Conservation (phyloP, 2,113 vertebrate species). For the Parus major region DNA sequence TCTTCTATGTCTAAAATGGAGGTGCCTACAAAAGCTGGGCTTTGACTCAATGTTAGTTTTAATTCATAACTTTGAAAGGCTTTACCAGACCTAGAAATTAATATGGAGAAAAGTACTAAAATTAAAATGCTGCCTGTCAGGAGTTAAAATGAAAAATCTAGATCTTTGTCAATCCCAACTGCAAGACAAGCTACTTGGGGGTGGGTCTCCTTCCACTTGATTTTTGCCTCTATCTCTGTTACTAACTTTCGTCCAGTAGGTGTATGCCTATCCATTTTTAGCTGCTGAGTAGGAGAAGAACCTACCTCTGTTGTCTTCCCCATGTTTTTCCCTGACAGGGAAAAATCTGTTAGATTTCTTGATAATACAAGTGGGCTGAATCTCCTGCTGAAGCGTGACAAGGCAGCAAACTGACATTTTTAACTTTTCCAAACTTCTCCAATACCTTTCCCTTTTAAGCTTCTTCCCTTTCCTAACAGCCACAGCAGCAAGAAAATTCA, state of each 20-base stretch:
- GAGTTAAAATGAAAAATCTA: background rate
- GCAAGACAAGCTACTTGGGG: background rate
- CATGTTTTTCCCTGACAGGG: background rate
- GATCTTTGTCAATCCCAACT: background rate
- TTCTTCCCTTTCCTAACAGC: background rate
- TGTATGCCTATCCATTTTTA: conserved; percentile 16
- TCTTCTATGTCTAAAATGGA: background rate
- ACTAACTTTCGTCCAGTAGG: background rate
- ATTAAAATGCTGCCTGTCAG: background rate
- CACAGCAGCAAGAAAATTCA: background rate
- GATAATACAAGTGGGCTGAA: conserved; percentile 1
- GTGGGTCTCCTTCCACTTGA: background rate
- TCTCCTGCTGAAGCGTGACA: background rate
- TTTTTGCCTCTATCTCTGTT: background rate
- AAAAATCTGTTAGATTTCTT: conserved; percentile 10
- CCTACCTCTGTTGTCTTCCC: background rate
- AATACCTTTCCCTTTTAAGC: background rate
- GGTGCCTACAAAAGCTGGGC: background rate
- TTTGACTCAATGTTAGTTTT: background rate
- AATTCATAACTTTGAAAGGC: background rate
- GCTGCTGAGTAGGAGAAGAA: conserved; percentile 16
- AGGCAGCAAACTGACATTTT: background rate
- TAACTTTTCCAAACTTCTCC: background rate
- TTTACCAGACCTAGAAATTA: background rate
- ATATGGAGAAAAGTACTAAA: background rate